These are phyloP conservation scores for Eufriesea mexicana DNA, from an alignment of 1,140 invertebrate genomes.

Conservation along the genomic window DNA sequence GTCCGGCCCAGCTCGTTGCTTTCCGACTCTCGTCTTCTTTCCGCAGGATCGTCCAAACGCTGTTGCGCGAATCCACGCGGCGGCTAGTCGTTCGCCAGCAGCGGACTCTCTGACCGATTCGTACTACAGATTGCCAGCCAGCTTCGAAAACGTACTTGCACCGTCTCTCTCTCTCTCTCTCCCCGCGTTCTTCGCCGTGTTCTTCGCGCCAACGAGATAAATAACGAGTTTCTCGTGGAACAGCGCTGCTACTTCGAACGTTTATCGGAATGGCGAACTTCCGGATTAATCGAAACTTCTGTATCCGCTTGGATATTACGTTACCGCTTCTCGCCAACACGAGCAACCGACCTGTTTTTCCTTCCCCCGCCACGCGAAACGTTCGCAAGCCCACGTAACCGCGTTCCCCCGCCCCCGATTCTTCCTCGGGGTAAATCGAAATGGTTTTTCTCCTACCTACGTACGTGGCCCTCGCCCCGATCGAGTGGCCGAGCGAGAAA, in stretches of 20 bases:
- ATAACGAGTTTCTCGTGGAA: neutral
- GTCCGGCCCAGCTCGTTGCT: slow-evolving; percentile 3
- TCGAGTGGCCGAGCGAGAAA: neutral
- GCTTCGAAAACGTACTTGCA: neutral
- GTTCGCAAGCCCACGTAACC: neutral
- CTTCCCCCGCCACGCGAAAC: neutral
- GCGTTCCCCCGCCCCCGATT: neutral
- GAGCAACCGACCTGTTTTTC: neutral
- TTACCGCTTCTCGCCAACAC: neutral
- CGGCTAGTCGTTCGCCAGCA: too few species aligned
- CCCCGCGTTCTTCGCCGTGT: neutral
- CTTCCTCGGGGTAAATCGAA: neutral
- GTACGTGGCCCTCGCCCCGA: neutral
- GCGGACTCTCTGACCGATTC: too few species aligned
- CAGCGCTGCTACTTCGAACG: neutral
- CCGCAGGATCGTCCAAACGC: slow-evolving; percentile 40
- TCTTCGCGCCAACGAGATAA: neutral
- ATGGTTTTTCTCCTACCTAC: neutral
- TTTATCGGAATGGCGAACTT: too few species aligned
- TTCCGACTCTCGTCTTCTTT: slow-evolving; percentile 40
- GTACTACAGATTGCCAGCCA: neutral
- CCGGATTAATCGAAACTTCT: neutral
- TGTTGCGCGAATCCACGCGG: slow-evolving; percentile 23
- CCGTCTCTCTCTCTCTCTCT: too few species aligned
- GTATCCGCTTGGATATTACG: neutral